Evolutionary conservation across 2,797 vertebrate genomes (phyloP), one percentile per base, ranked within the genome.

Genomic region (Trachops cirrhosus): DNA sequence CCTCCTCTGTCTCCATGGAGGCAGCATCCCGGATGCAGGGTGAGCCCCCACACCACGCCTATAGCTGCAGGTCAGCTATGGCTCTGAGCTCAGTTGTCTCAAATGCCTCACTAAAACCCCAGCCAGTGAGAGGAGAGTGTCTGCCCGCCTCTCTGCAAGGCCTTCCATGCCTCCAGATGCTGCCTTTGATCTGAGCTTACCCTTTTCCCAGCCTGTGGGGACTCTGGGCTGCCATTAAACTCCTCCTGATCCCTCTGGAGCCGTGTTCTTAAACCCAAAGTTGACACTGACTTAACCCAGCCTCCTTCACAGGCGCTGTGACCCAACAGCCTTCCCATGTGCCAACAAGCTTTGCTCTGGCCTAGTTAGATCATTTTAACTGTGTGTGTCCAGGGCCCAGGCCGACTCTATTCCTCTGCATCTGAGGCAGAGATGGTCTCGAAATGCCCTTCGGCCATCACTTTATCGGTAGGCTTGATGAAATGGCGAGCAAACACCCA

Each of bases 251-350:
- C 39, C 67, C 64, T 84, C 92, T 3, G 5, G 48, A 94, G 54
- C 12, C 67, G 50, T 24, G 75, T 95, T 96, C 93, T 97, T 97
- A 97, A 95, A 71, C 3, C 6, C 92, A 83, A 73, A 96, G 34
- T 88, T 89, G 87, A 97, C 87, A 2, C 84, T 62, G 11, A 0
- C 6, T 87, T 87, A 52, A 29, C 8, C 52, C 41, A 48, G 93
- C 24, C 32, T 64, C 77, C 88, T 91, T 68, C 10, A 18, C 57
- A 89, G 77, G 26, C 3, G 0, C 14, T 3, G 48, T 48, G 94
- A 83, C 89, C 93, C 34, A 70, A 4, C 57, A 94, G 32, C 57
- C 77, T 83, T 70, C 52, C 67, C 1, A 9, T 8, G 67, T 29
- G 5, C 59, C 1, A 93, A 18, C 48, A 77, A 70, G 79, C 24